Conservation (phyloP, 2,113 vertebrate genomes). For the Lamprologus ornatipinnis region DNA sequence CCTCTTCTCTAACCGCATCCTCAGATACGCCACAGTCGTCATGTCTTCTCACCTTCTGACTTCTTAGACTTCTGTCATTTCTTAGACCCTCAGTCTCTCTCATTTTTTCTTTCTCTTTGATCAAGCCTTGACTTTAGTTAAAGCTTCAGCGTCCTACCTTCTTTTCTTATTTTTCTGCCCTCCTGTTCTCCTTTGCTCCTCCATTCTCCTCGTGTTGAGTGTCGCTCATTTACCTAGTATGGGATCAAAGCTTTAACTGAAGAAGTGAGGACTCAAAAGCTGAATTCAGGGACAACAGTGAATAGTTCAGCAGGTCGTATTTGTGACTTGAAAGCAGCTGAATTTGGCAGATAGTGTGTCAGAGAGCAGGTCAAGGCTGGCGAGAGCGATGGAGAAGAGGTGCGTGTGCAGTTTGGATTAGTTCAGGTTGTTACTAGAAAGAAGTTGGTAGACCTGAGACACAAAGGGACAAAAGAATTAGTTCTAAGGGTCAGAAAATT, state of each 20-base stretch:
- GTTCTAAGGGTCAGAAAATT: not conserved
- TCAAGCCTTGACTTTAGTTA: not conserved
- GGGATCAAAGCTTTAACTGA: not conserved
- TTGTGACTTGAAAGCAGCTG: not conserved
- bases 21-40: slow-evolving; percentile 5
- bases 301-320: not conserved
- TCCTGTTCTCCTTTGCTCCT: not conserved
- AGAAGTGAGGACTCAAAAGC: not conserved
- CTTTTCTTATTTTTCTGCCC: not conserved
- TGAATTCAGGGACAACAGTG: not conserved
- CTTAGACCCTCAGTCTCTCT: slow-evolving; percentile 62
- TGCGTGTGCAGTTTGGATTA: not conserved
- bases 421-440: not conserved
- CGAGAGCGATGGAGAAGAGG: not conserved
- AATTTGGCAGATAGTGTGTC: not conserved
- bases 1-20: not conserved
- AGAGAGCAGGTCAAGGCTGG: not conserved
- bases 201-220: not conserved
- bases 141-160: not conserved
- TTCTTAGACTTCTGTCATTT: not conserved
- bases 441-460: not conserved
- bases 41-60: not conserved
- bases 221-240: not conserved
- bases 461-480: not conserved
- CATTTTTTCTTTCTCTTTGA: not conserved